These are phyloP conservation scores for Chrysomallon squamiferum DNA, from an alignment of 1,140 invertebrate species.

Conservation along the genomic window DNA sequence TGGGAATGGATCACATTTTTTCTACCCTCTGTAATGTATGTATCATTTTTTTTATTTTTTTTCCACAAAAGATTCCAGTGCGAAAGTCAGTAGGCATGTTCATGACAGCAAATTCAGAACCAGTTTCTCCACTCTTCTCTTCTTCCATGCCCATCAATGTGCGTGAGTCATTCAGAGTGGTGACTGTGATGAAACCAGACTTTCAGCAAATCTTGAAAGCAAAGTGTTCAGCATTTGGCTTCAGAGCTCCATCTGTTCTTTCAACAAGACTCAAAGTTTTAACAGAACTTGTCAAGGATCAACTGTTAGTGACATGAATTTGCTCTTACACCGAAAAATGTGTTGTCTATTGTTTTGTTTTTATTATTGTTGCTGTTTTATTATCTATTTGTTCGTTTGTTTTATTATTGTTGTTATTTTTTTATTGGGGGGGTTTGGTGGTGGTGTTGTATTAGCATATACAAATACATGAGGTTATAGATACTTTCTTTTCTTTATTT, in stretches of 20 bases:
- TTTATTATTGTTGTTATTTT: no score
- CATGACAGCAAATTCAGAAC: conserved; percentile 47
- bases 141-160: conserved; percentile 47
- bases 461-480: no score
- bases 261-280: conserved; percentile 57
- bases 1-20: no score
- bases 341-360: no score
- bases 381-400: no score
- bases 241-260: conserved; percentile 53
- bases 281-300: conserved; percentile 54
- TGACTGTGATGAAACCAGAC: conserved; percentile 59
- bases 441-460: no score
- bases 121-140: conserved; percentile 9
- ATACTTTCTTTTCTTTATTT: no score
- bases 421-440: no score
- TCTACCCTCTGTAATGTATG: no score
- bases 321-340: background rate
- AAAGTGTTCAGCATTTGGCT: conserved; percentile 57
- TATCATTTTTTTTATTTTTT: no score
- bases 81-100: conserved; percentile 49
- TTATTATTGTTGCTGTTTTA: no score
- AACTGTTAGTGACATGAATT: conserved; percentile 48
- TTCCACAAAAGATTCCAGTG: conserved; percentile 43
- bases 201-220: conserved; percentile 52
- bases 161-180: conserved; percentile 53